phyloP scores from a whole-genome alignment of 2,113 vertebrate species.

The Puffinus mauretanicus region DNA sequence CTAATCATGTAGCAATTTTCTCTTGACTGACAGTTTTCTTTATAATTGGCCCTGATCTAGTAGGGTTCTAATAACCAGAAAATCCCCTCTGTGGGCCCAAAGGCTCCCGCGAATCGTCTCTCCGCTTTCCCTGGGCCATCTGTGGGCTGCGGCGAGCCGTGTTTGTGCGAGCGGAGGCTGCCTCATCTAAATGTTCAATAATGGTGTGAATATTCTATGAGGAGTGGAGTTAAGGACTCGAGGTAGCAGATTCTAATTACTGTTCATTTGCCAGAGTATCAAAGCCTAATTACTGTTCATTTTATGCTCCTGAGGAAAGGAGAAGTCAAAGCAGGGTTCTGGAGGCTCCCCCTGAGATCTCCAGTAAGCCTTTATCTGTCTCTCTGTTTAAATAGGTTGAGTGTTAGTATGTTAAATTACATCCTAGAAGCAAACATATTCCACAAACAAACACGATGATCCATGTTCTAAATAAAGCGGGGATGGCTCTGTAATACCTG shows the following conservation, averaged over 20 bases:
- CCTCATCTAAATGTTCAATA: constrained; percentile 99
- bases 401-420: constrained; percentile 85
- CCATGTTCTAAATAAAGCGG: constrained; percentile 85
- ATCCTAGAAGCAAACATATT: constrained; percentile 91
- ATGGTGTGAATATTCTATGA: constrained; percentile 98
- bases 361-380: constrained; percentile 89
- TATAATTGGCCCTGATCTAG: constrained; percentile 99
- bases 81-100: constrained; percentile 99
- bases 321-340: constrained; percentile 92
- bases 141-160: constrained; percentile 82
- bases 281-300: constrained; percentile 99
- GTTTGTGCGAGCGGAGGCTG: constrained; percentile 88
- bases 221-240: constrained; percentile 90
- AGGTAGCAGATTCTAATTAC: constrained; percentile 99
- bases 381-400: constrained; percentile 90
- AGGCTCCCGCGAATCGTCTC: constrained; percentile 92
- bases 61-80: constrained; percentile 99
- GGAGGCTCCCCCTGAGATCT: constrained; percentile 94
- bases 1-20: constrained; percentile 99
- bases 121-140: constrained; percentile 83
- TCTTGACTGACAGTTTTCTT: constrained; percentile 99
- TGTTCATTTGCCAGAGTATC: constrained; percentile 99
- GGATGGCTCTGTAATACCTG: constrained; percentile 83
- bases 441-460: constrained; percentile 96
- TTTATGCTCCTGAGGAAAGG: constrained; percentile 95